phyloP scores from a whole-genome alignment of 2,888 invertebrate genomes.

The Monopis laevigella region DNA sequence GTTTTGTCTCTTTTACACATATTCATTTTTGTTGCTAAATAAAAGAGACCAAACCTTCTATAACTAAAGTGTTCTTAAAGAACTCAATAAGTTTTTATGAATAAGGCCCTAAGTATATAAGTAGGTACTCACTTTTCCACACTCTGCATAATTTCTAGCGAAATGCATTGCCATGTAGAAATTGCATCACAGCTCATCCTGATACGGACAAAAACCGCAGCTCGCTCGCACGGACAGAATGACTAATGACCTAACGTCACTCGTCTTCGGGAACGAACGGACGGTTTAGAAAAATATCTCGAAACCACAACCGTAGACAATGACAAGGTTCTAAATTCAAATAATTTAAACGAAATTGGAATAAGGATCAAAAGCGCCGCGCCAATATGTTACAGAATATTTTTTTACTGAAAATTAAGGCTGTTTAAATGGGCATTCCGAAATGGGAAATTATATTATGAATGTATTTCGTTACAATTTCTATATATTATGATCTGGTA shows the following conservation, averaged over 20 bases:
- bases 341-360: constrained; percentile 29
- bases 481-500: too few relatives aligned
- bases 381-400: constrained; percentile 8
- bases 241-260: constrained; percentile 41
- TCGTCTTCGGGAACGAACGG: constrained; percentile 5
- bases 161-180: constrained; percentile 17
- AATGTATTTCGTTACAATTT: too few relatives aligned
- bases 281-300: constrained; percentile 45
- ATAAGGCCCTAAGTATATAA: too few relatives aligned
- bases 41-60: too few relatives aligned
- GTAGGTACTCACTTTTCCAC: too few relatives aligned
- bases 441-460: too few relatives aligned
- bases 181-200: constrained; percentile 30
- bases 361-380: constrained; percentile 10
- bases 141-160: neutral
- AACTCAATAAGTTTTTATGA: too few relatives aligned
- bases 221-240: constrained; percentile 26
- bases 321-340: constrained; percentile 39
- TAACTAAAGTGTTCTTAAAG: too few relatives aligned
- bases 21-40: too few relatives aligned
- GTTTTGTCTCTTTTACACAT: too few relatives aligned
- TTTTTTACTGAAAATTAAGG: neutral
- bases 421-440: too few relatives aligned
- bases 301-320: constrained; percentile 36
- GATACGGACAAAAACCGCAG: constrained; percentile 7